These are phyloP conservation scores for Margaritifera margaritifera DNA, from an alignment of 2,888 invertebrate genomes.

Conservation along the genomic window DNA sequence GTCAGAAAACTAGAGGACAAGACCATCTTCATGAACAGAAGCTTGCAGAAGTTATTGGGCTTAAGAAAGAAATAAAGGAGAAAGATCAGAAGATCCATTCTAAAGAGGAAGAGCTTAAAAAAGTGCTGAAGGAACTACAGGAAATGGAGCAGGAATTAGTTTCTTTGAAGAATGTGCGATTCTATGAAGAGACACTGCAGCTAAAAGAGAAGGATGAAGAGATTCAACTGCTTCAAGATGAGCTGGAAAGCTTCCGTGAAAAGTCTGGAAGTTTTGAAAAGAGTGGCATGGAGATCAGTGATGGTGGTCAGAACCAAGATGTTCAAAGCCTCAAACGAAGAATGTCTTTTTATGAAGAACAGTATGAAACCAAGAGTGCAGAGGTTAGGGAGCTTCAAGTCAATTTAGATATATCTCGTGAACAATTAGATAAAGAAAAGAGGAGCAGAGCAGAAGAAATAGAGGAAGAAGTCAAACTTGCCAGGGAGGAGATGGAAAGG, in stretches of 20 bases:
- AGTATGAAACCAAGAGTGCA: constrained; percentile 40
- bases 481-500: constrained; percentile 27
- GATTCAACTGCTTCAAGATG: constrained; percentile 37
- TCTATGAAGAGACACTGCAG: constrained; percentile 34
- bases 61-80: constrained; percentile 28
- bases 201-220: constrained; percentile 46
- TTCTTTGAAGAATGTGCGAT: constrained; percentile 31
- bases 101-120: constrained; percentile 24
- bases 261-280: constrained; percentile 24
- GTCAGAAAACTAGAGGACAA: constrained; percentile 19
- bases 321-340: constrained; percentile 31
- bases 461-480: not conserved
- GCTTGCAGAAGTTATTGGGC: constrained; percentile 23
- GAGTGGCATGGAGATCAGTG: constrained; percentile 12
- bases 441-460: constrained; percentile 28
- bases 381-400: constrained; percentile 33
- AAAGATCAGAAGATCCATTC: constrained; percentile 24
- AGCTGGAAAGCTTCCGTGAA: constrained; percentile 32
- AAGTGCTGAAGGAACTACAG: constrained; percentile 29
- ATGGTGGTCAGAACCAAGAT: constrained; percentile 15
- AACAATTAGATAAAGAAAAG: constrained; percentile 33
- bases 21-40: constrained; percentile 28
- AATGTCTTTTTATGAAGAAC: constrained; percentile 39
- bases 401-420: constrained; percentile 25
- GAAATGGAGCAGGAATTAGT: constrained; percentile 34